Evolutionary conservation across 2,888 invertebrate species (phyloP).

Genomic region (Cosmopolites sordidus): DNA sequence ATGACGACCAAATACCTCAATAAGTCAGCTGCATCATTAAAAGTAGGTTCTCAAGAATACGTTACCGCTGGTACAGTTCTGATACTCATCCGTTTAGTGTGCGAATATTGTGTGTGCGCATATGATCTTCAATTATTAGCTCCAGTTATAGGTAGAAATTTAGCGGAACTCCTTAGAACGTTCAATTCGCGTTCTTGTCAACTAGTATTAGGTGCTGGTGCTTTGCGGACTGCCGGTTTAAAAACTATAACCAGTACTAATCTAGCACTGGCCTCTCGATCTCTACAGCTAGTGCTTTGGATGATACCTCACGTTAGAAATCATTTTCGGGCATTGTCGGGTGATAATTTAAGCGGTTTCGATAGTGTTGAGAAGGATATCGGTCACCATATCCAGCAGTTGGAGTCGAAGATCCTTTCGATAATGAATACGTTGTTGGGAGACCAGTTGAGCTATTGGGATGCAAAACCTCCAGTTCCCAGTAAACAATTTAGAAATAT

Average conservation of each 20-base stretch:
- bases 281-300: conserved; percentile 77
- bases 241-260: conserved; percentile 94
- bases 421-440: conserved; percentile 84
- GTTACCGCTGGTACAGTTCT: conserved; percentile 79
- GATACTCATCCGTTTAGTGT: conserved; percentile 81
- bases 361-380: conserved; percentile 75
- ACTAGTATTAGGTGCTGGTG: conserved; percentile 93
- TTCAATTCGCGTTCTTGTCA: conserved; percentile 89
- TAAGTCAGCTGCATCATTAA: conserved; percentile 52
- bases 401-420: conserved; percentile 84
- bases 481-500: conserved; percentile 85
- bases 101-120: conserved; percentile 86
- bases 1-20: conserved; percentile 45
- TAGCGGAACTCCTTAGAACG: conserved; percentile 83
- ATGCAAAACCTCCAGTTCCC: conserved; percentile 91
- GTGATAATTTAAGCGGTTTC: conserved; percentile 55
- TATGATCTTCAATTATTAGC: conserved; percentile 74
- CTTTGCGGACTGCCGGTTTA: conserved; percentile 87
- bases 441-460: conserved; percentile 81
- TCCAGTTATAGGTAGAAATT: conserved; percentile 74
- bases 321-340: conserved; percentile 62
- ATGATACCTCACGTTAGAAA: conserved; percentile 67
- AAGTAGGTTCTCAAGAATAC: conserved; percentile 55
- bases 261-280: conserved; percentile 80
- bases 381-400: conserved; percentile 85